Base-by-base conservation (phyloP, 2,888 invertebrate species). In the Andrena trimmerana region DNA sequence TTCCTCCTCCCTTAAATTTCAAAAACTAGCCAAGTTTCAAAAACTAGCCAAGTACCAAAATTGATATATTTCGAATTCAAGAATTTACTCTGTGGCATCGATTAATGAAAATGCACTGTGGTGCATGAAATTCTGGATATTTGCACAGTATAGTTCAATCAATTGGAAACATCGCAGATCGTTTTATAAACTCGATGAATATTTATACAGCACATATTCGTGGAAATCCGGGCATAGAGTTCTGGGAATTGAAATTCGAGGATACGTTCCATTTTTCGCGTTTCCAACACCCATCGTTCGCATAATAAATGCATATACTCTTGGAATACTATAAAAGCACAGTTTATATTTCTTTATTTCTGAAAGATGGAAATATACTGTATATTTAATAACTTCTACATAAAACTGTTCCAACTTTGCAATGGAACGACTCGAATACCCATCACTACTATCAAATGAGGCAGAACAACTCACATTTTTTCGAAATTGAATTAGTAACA, bases 181-280 rank as follows among this genome's bases (percentile, higher is more conserved):
- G 54, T 65, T 59, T 13, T 31, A 71, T 59, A 48, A 52, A 70
- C 20, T 31, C 10, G 31, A 13, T 70, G 70, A 80, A 66, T 66
- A 80, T 70, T 70, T 70, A 42, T 16, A 16, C 42, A 42, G 42
- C 29, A 29, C 29, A 29, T 42, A 5, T 42, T 42, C 42, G 42
- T 42, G 42, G 42, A 42, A 42, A 42, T 42, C 42, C 4, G 42
- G 42, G 65, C 20, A 20, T 20, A 10, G 73, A 50, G 36, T 78
- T 50, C 36, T 66, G 29, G 50, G 42, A 62, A 74, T 67, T 33
- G 68, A 74, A 63, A 31, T 52, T 77, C 52, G 50, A 27, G 66
- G 60, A 66, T 20, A 31, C 60, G 48, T 78, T 66, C 31, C 60
- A 62, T 80, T 71, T 71, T 71, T 67, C 67, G 54, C 70, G 66